These are phyloP conservation scores for Monarcha castaneiventris DNA, from an alignment of 2,113 vertebrate species.

Conservation along the genomic window DNA sequence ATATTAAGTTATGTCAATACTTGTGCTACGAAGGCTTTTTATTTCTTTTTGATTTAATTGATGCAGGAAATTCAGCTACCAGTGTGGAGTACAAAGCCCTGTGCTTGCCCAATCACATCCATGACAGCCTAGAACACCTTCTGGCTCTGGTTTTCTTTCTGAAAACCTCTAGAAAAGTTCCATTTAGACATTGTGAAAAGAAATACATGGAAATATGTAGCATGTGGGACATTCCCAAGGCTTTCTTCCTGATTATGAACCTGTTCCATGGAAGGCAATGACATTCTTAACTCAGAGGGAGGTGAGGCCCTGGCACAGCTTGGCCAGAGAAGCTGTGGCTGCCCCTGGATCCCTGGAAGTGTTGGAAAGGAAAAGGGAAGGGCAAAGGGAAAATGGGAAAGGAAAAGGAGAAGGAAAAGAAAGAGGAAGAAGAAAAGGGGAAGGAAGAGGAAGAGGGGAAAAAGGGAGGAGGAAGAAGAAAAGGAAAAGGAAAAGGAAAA, in stretches of 20 bases:
- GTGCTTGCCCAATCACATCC: not conserved
- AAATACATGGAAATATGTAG: not conserved
- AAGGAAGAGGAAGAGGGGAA: no score
- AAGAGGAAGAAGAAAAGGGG: rapidly evolving
- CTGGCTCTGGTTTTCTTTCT: not conserved
- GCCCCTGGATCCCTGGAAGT: not conserved
- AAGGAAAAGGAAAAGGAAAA: no score
- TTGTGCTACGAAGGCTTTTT: not conserved
- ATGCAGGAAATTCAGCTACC: not conserved
- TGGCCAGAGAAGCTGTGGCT: not conserved
- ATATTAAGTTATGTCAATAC: not conserved
- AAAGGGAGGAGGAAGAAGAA: no score
- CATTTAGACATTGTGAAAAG: rapidly evolving
- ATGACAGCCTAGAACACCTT: not conserved
- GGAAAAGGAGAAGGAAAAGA: no score
- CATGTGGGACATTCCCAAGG: not conserved
- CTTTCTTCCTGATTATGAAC: not conserved
- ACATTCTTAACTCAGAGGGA: not conserved
- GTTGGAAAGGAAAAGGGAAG: not conserved
- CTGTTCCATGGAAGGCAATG: not conserved
- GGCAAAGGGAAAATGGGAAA: rapidly evolving
- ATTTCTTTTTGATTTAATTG: not conserved
- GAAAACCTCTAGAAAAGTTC: not conserved
- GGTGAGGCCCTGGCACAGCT: not conserved
- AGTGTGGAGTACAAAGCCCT: not conserved